phyloP scores from a whole-genome alignment of 1,140 invertebrate genomes.

The Drosophila nikananu region DNA sequence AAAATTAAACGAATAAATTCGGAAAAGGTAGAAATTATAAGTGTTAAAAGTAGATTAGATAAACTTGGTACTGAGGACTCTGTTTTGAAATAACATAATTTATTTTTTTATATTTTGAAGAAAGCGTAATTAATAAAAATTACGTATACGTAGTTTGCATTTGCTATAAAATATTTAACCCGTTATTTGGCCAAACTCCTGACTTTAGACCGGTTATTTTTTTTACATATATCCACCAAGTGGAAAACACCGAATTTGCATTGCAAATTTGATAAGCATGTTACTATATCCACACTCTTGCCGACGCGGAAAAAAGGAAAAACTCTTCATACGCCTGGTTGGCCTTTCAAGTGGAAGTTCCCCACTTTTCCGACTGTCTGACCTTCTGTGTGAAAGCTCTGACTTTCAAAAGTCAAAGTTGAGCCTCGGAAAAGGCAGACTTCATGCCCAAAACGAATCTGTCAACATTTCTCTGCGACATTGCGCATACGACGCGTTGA shows the following conservation, averaged over 20 bases:
- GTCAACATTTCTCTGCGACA: constrained; percentile 26
- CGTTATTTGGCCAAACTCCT: constrained; percentile 11
- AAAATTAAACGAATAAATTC: not conserved
- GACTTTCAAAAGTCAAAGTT: constrained; percentile 39
- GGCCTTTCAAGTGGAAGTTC: constrained; percentile 8
- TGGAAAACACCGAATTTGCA: constrained; percentile 41
- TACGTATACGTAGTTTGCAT: not conserved
- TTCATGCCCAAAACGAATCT: constrained; percentile 5
- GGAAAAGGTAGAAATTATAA: not conserved
- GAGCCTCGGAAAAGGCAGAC: constrained; percentile 9
- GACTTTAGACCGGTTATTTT: constrained; percentile 2
- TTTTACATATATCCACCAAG: constrained; percentile 28
- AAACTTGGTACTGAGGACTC: no score
- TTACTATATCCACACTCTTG: constrained; percentile 14
- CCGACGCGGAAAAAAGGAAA: constrained; percentile 6
- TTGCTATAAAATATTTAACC: constrained; percentile 33
- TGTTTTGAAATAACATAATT: not conserved
- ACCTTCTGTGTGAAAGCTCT: constrained; percentile 16
- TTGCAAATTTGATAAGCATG: constrained; percentile 49
- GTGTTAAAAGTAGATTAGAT: not conserved
- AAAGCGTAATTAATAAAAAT: not conserved
- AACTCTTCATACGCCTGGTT: constrained; percentile 31
- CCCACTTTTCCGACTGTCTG: constrained; percentile 34
- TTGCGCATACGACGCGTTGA: constrained; percentile 60
- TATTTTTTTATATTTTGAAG: not conserved